Evolutionary conservation across 2,797 vertebrate species (phyloP).

Genomic region (Hemibagrus guttatus): DNA sequence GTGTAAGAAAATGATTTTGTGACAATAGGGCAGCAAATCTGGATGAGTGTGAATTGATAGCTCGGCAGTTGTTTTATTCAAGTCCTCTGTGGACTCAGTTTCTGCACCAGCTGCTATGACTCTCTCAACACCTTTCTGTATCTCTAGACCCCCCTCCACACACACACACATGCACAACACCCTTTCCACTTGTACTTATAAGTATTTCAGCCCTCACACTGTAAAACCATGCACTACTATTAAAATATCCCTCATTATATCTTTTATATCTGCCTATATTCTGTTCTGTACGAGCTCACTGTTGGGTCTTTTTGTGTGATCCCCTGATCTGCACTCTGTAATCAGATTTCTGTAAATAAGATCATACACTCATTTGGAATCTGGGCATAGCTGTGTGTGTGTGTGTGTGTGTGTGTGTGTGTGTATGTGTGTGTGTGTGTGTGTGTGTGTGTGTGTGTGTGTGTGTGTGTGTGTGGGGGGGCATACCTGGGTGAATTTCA

Average conservation of each 20-base stretch:
- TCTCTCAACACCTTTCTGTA: slow-evolving; percentile 52
- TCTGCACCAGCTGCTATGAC: slow-evolving; percentile 55
- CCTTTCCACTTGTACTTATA: slow-evolving; percentile 43
- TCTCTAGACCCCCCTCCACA: slow-evolving; percentile 11
- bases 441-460: background rate
- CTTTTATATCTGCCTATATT: slow-evolving; percentile 15
- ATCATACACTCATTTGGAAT: slow-evolving; percentile 36
- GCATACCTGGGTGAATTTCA: too few species aligned
- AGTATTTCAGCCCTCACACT: slow-evolving; percentile 41
- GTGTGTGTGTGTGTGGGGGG: background rate
- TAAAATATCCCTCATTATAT: slow-evolving; percentile 9
- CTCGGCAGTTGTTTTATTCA: slow-evolving; percentile 52
- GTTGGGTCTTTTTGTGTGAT: slow-evolving; percentile 30
- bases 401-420: background rate
- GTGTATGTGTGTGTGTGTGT: background rate
- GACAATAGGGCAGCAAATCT: slow-evolving; percentile 41
- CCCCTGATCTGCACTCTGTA: slow-evolving; percentile 46
- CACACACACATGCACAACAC: slow-evolving; percentile 32
- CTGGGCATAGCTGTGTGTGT: background rate
- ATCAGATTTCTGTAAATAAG: slow-evolving; percentile 54
- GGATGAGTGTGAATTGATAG: slow-evolving; percentile 44
- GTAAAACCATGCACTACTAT: background rate
- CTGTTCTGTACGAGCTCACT: slow-evolving; percentile 13
- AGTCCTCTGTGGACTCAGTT: slow-evolving; percentile 47
- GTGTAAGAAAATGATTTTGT: slow-evolving; percentile 32